phyloP scores from a whole-genome alignment of 2,113 vertebrate genomes.

The Micromys minutus region DNA sequence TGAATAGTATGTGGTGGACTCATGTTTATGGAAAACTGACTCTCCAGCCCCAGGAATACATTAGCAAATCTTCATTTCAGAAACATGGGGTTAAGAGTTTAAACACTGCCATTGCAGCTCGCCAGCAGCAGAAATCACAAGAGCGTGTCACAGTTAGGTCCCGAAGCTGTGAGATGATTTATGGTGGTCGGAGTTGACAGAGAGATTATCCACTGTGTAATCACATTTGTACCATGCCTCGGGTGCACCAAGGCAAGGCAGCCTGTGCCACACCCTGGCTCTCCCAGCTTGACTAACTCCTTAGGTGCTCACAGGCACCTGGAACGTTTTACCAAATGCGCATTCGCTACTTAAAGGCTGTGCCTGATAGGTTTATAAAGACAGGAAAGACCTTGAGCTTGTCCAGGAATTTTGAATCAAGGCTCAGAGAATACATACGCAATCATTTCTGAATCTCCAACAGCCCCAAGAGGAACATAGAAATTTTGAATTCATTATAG shows the following conservation, averaged over 20 bases:
- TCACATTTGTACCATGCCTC: not conserved
- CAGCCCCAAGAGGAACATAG: not conserved
- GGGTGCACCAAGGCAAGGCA: not conserved
- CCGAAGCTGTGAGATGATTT: constrained; percentile 17
- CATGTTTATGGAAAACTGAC: constrained; percentile 45
- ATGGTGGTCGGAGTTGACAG: not conserved
- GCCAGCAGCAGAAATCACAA: not conserved
- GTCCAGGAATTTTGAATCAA: not conserved
- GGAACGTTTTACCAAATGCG: not conserved
- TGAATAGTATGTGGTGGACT: constrained; percentile 36
- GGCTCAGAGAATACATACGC: not conserved
- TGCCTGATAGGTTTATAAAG: not conserved
- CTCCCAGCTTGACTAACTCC: not conserved
- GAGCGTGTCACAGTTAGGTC: constrained; percentile 13
- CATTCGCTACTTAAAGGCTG: not conserved
- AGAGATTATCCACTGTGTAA: not conserved
- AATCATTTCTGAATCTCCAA: not conserved
- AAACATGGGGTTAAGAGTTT: constrained; percentile 22
- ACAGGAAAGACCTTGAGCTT: not conserved
- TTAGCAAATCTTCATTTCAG: constrained; percentile 46
- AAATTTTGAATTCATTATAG: constrained; percentile 35
- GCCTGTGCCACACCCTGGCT: not conserved
- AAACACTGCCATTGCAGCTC: not conserved
- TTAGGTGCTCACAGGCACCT: not conserved
- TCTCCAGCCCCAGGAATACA: constrained; percentile 5